Base-by-base conservation (phyloP, 2,797 vertebrate genomes). In the Anguilla pacifica region DNA sequence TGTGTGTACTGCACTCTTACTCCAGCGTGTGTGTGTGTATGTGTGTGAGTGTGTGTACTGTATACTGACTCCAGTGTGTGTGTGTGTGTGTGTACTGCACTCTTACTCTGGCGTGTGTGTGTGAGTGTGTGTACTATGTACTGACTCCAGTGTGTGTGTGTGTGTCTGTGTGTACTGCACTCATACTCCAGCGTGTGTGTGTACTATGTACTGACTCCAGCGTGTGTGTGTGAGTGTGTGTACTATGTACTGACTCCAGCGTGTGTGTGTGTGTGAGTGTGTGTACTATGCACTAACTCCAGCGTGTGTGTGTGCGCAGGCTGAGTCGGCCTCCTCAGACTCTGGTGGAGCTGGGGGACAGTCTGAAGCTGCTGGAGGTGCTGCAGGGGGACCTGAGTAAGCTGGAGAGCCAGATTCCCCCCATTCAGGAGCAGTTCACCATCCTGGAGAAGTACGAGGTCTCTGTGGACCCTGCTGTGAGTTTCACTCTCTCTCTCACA, bases 391-490 rank as follows among this genome's bases (percentile, higher is more conserved):
- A 96, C 84, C 89, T 96, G 90, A 92, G 93, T 51, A 94, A 90
- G 86, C 94, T 92, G 0, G 96, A 97, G 91, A 91, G 91, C 88
- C 96, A 94, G 93, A 96, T 96, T 90, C 92, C 93, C 13, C 95
- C 96, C 87, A 96, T 97, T 88, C 96, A 96, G 0, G 97, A 97
- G 79, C 97, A 98, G 92, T 98, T 98, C 91, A 89, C 95, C 90
- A 96, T 98, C 86, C 95, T 98, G 31, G 94, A 96, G 87, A 96
- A 96, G 91, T 97, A 98, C 0, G 97, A 98, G 84, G 97, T 98
- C 89, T 87, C 92, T 0, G 94, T 97, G 83, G 94, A 96, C 1
- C 94, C 94, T 0, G 88, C 35, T 35, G 97, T 98, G 93, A 95
- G 96, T 90, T 86, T 81, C 74, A 55, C 49, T 64, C 67, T 83